These are phyloP conservation scores for Scolopax bukidnonensis DNA, from an alignment of 2,797 vertebrate genomes.

Conservation along the genomic window DNA sequence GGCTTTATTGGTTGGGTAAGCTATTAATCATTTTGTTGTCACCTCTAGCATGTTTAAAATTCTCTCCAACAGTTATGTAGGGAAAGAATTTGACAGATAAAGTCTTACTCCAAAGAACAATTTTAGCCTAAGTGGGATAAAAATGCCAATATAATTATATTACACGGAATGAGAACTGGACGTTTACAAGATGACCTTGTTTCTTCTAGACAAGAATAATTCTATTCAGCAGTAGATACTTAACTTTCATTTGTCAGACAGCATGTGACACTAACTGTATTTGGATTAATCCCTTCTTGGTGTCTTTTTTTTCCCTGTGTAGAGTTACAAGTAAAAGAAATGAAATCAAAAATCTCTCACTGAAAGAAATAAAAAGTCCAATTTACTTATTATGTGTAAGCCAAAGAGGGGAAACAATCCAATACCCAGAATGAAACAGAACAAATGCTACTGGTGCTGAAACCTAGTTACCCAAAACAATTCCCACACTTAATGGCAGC, in stretches of 20 bases:
- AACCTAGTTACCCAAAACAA: not conserved
- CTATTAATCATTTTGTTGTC: constrained; percentile 67
- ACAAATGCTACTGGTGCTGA: not conserved
- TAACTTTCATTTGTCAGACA: constrained; percentile 41
- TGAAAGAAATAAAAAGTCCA: not conserved
- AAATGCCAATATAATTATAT: constrained; percentile 40
- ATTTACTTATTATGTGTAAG: not conserved
- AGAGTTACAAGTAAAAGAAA: constrained; percentile 14
- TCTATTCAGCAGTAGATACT: constrained; percentile 21
- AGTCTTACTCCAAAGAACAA: constrained; percentile 14
- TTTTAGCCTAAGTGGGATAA: constrained; percentile 32
- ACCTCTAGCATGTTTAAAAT: constrained; percentile 19
- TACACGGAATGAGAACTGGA: constrained; percentile 18
- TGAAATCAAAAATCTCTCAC: not conserved
- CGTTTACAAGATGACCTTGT: constrained; percentile 44
- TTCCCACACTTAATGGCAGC: not conserved
- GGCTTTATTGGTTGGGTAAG: not conserved
- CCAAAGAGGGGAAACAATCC: not conserved
- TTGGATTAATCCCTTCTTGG: constrained; percentile 21
- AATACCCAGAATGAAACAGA: not conserved
- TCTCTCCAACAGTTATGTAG: not conserved
- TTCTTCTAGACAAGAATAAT: constrained; percentile 45
- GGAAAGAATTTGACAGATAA: not conserved
- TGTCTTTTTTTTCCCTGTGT: not conserved
- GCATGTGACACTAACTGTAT: constrained; percentile 19